Percentiles rank a stretch among this genome's conserved stretches.
These are phyloP conservation scores for Zaprionus tsacasi DNA, from an alignment of 1,140 invertebrate species.

Conservation along the genomic window DNA sequence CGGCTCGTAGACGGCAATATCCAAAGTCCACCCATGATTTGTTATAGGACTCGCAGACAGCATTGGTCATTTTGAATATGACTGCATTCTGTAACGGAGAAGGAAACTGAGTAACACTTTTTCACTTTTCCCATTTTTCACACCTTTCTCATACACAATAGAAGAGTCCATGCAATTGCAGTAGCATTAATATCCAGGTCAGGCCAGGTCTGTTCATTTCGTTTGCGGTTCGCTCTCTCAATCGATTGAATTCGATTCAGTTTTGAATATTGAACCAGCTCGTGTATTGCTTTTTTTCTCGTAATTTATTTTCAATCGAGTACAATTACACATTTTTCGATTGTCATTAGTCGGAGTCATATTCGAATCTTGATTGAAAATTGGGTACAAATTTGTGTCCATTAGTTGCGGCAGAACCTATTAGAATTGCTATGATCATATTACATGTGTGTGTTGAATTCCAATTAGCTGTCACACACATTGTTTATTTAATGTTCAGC, in stretches of 20 bases:
- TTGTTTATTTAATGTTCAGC: background rate
- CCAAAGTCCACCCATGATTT: constrained; percentile 53
- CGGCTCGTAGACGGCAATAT: constrained; percentile 48
- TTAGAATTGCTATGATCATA: background rate
- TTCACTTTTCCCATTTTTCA: background rate
- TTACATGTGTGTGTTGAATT: no score
- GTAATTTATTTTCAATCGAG: constrained; percentile 20
- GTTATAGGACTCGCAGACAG: constrained; percentile 55
- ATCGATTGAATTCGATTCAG: constrained; percentile 8
- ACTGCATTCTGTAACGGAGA: constrained; percentile 30
- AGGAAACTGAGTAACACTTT: background rate
- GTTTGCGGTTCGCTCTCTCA: background rate
- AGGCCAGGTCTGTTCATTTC: constrained; percentile 5
- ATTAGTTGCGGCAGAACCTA: background rate
- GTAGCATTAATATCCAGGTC: constrained; percentile 14
- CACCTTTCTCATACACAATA: constrained; percentile 19
- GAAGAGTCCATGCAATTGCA: constrained; percentile 10
- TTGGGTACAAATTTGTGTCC: background rate
- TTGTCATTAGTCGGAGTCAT: constrained; percentile 9
- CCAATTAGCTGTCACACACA: background rate
- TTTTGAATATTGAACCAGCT: background rate
- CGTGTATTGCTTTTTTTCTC: background rate
- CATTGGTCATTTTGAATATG: constrained; percentile 58
- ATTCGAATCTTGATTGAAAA: background rate
- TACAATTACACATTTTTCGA: constrained; percentile 8